phyloP scores from a whole-genome alignment of 2,113 vertebrate genomes.

The Naja naja region DNA sequence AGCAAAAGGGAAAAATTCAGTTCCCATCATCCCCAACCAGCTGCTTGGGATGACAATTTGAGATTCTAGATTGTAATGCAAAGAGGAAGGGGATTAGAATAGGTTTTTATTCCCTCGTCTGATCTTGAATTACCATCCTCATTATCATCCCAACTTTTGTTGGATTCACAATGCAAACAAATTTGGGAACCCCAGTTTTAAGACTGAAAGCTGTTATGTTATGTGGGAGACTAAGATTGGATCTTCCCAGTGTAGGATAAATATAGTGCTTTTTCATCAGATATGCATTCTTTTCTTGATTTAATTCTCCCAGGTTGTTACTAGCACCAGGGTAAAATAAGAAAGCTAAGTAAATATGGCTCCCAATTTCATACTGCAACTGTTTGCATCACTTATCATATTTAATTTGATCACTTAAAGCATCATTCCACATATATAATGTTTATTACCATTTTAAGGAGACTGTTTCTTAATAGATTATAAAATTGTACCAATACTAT shows the following conservation, averaged over 20 bases:
- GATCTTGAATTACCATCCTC: background rate
- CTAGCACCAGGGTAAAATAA: too few relatives aligned
- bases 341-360: background rate
- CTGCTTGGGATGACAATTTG: background rate
- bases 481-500: background rate
- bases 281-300: background rate
- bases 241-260: background rate
- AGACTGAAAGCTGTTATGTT: background rate
- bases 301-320: background rate
- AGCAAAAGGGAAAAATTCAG: background rate
- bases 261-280: background rate
- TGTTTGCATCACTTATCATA: background rate
- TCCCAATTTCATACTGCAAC: background rate
- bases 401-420: background rate
- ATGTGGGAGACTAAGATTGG: background rate
- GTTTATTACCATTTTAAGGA: background rate
- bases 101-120: background rate
- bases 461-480: background rate
- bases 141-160: background rate
- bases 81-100: background rate
- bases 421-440: background rate
- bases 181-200: background rate
- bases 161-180: background rate
- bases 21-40: background rate
- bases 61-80: background rate